Base-by-base conservation (phyloP, 2,888 invertebrate species). In the Idaea aversata region DNA sequence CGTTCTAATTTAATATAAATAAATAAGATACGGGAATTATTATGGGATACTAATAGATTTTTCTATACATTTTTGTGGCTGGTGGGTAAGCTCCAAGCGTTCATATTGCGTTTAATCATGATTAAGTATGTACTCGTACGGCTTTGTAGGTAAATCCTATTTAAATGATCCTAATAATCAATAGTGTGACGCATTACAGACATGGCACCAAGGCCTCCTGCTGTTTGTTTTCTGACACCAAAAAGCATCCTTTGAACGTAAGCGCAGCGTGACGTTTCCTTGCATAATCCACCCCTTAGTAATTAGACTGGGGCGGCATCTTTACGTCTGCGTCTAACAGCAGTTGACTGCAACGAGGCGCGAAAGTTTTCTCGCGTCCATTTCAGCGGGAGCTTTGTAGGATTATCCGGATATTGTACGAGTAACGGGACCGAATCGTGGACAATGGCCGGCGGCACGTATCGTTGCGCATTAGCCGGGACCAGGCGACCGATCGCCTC, bases 401-500 rank as follows among this genome's bases (percentile, higher is more conserved):
- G 92, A 91, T 92, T 87, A 93, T 86, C 91, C 87, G 64, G 75
- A 81, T 80, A 89, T 90, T 87, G 91, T 88, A 80, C 79, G 74
- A 70, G 72, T 91, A 25, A 91, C 91, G 91, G 91, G 93, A 83
- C 88, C 84, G 70, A 64, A 63, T 57, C 63, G 36, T 66, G 79
- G 80, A 90, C 88, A 91, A 91, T 83, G 80, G 72, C 72, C 72
- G 78, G 78, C 86, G 83, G 82, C 79, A 71, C 72, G 87, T 92
- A 92, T 92, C 91, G 82, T 92, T 91, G 91, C 91, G 79, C 88
- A 88, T 92, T 89, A 92, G 83, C 82, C 87, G 74, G 78, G 80
- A 80, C 76, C 82, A 77, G 83, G 79, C 84, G 82, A 80, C 83
- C 84, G 83, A 79, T 82, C 81, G 79, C 75, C 83, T 77, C 83